Evolutionary conservation across 2,888 invertebrate genomes (phyloP).

Genomic region (Drosophila gaucha): DNA sequence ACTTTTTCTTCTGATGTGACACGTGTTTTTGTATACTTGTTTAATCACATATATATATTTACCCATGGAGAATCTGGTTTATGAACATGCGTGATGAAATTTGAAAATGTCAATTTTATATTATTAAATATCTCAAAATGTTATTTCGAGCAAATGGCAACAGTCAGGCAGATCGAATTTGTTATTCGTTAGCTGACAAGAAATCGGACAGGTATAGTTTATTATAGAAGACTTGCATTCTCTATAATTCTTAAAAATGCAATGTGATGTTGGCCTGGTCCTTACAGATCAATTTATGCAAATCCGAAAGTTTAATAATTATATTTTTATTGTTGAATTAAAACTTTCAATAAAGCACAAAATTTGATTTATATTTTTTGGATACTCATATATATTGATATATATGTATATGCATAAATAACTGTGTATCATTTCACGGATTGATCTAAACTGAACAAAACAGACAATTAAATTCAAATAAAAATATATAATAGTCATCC

Average conservation of each 20-base stretch:
- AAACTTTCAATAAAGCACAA: no score
- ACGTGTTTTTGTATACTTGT: not conserved
- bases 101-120: constrained; percentile 2
- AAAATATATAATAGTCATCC: constrained; percentile 6
- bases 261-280: no score
- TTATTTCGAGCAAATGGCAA: not conserved
- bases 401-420: not conserved
- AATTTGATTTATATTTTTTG: no score
- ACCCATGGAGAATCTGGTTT: constrained; percentile 2
- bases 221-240: not conserved
- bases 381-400: no score
- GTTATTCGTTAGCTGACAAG: not conserved
- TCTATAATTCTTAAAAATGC: not conserved
- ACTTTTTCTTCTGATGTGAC: not conserved
- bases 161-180: not conserved
- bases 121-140: not conserved
- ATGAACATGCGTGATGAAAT: not conserved
- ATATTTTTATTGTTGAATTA: no score
- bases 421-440: not conserved
- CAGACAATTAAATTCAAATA: constrained; percentile 25
- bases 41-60: not conserved
- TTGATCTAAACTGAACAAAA: constrained; percentile 1
- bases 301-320: no score
- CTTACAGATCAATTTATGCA: no score
- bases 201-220: not conserved